Conservation (phyloP, 1,140 invertebrate genomes). For the Brachionus manjavacas region DNA sequence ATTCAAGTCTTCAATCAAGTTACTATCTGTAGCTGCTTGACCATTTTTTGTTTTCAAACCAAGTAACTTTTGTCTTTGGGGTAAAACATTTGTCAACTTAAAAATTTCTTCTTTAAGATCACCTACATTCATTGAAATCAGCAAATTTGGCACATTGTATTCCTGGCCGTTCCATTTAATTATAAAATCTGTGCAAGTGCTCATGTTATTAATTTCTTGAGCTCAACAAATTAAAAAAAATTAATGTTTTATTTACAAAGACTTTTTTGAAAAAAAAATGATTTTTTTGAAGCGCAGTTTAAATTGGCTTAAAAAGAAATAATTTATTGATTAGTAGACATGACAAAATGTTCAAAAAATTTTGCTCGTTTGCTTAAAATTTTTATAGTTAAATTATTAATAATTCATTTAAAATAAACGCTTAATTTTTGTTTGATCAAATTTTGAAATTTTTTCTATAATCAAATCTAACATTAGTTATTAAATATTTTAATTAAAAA, state of each 20-base stretch:
- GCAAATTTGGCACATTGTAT: slow-evolving; percentile 67
- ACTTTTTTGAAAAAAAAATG: neutral
- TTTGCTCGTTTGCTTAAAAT: neutral
- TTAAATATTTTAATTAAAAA: no score
- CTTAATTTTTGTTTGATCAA: no score
- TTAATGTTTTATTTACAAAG: neutral
- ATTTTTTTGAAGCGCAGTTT: neutral
- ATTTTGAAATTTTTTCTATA: no score
- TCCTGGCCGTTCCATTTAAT: slow-evolving; percentile 88
- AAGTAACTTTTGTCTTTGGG: slow-evolving; percentile 82
- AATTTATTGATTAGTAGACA: neutral
- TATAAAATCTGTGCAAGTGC: slow-evolving; percentile 27
- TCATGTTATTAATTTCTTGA: neutral
- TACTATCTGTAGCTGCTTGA: neutral
- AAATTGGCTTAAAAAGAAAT: neutral
- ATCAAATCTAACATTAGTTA: no score
- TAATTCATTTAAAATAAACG: no score
- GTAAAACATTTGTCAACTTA: slow-evolving; percentile 74
- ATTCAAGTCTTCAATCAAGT: slow-evolving; percentile 51
- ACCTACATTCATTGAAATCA: slow-evolving; percentile 54
- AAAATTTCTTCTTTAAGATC: slow-evolving; percentile 70
- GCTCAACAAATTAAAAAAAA: neutral
- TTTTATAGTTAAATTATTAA: no score
- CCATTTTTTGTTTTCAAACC: slow-evolving; percentile 85
- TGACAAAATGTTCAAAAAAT: neutral